Conservation (phyloP, 2,113 vertebrate species). For the Terrapene triunguis region DNA sequence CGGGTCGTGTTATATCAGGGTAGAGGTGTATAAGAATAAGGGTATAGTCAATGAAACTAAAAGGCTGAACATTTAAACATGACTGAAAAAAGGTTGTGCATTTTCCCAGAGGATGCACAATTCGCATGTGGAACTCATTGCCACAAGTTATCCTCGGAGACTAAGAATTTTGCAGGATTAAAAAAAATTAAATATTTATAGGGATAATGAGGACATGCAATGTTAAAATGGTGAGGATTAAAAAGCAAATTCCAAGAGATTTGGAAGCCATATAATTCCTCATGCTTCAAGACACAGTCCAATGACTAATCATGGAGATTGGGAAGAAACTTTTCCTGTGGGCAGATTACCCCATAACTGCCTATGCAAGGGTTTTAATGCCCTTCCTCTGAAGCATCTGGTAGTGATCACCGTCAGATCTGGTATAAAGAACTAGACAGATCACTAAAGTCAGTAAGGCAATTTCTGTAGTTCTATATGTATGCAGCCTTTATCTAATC, state of each 20-base stretch:
- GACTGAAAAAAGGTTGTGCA: fast-evolving
- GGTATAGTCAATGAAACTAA: not conserved
- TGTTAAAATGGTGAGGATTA: not conserved
- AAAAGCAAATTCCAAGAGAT: not conserved
- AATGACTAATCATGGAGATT: not conserved
- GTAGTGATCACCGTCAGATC: not conserved
- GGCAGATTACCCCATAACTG: not conserved
- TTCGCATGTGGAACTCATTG: not conserved
- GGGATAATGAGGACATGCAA: not conserved
- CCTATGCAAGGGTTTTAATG: not conserved
- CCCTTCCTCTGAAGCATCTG: not conserved
- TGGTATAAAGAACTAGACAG: not conserved
- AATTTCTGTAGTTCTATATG: not conserved
- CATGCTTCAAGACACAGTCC: not conserved
- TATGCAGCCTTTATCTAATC: not conserved
- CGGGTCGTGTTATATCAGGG: too few relatives aligned
- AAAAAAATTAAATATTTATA: not conserved
- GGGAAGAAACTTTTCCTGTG: not conserved
- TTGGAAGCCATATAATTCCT: not conserved
- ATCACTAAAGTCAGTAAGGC: not conserved
- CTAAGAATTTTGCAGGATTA: not conserved
- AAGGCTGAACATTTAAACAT: fast-evolving
- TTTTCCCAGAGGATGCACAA: fast-evolving
- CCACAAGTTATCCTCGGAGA: not conserved
- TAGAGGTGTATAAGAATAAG: not conserved